Evolutionary conservation across 2,888 invertebrate species (phyloP).

Genomic region (Diadegma fenestrale): DNA sequence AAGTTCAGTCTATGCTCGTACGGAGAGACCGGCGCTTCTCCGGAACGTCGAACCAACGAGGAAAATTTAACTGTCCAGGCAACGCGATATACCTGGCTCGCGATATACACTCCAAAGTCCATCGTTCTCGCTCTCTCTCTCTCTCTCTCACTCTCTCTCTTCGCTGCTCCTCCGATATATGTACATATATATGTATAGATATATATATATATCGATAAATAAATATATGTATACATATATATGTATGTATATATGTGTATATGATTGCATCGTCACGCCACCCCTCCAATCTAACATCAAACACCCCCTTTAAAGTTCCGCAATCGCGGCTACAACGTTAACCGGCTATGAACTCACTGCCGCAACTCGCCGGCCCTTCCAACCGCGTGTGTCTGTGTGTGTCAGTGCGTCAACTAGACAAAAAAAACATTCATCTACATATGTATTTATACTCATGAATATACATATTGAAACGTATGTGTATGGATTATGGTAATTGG

Average conservation of each 20-base stretch:
- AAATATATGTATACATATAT: neutral
- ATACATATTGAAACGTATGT: neutral
- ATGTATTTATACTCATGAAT: neutral
- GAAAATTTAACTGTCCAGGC: slow-evolving; percentile 47
- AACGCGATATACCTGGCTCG: slow-evolving; percentile 44
- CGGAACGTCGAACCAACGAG: slow-evolving; percentile 41
- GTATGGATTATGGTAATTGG: slow-evolving; percentile 8
- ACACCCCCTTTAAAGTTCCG: slow-evolving; percentile 50
- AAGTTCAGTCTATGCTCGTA: slow-evolving; percentile 82
- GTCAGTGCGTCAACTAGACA: slow-evolving; percentile 43
- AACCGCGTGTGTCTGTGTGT: slow-evolving; percentile 31
- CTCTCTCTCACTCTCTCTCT: neutral
- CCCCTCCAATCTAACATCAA: slow-evolving; percentile 32
- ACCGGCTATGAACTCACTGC: slow-evolving; percentile 67
- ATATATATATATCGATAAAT: neutral
- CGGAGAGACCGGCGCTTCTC: slow-evolving; percentile 74
- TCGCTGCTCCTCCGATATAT: neutral
- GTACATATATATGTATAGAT: neutral
- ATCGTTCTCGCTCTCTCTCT: neutral
- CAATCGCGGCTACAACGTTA: slow-evolving; percentile 57
- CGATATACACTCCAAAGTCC: slow-evolving; percentile 42
- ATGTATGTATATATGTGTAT: neutral
- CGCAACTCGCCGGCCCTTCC: slow-evolving; percentile 60
- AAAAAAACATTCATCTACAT: neutral
- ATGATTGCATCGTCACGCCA: slow-evolving; percentile 2